Evolutionary conservation across 1,140 invertebrate species (phyloP).

Genomic region (Lerema accius): DNA sequence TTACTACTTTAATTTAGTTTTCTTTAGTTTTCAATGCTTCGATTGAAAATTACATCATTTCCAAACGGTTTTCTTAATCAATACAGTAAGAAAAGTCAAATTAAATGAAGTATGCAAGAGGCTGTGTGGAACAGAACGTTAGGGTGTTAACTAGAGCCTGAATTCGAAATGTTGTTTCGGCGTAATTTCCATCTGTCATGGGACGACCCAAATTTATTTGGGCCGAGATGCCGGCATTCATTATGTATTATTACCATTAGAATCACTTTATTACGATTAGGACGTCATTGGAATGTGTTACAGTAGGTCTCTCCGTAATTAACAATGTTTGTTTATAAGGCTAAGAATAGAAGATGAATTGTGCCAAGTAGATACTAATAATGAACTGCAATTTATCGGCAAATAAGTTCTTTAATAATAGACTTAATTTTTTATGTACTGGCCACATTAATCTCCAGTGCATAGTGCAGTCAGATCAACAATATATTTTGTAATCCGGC

Average conservation of each 20-base stretch:
- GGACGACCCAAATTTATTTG: slow-evolving; percentile 65
- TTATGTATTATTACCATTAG: slow-evolving; percentile 64
- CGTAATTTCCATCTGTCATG: slow-evolving; percentile 34
- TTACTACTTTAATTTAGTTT: no score
- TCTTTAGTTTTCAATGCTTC: no score
- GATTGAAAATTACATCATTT: no score
- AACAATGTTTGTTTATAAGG: slow-evolving; percentile 3
- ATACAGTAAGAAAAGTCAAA: not conserved
- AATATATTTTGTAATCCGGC: no score
- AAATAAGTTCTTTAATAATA: no score
- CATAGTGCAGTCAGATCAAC: no score
- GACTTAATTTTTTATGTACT: no score
- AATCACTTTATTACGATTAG: slow-evolving; percentile 55
- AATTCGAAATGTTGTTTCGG: slow-evolving; percentile 54
- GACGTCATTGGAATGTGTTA: slow-evolving; percentile 29
- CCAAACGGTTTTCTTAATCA: no score
- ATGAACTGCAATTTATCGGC: no score
- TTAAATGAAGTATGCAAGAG: slow-evolving; percentile 39
- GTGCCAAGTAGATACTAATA: no score
- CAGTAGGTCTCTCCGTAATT: slow-evolving; percentile 2
- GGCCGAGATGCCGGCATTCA: slow-evolving; percentile 55
- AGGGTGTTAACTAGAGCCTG: slow-evolving; percentile 65
- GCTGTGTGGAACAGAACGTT: slow-evolving; percentile 19
- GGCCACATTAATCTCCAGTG: no score
- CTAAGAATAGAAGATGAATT: no score